Evolutionary conservation across 1,140 invertebrate genomes (phyloP).

Genomic region (Sitophilus oryzae): DNA sequence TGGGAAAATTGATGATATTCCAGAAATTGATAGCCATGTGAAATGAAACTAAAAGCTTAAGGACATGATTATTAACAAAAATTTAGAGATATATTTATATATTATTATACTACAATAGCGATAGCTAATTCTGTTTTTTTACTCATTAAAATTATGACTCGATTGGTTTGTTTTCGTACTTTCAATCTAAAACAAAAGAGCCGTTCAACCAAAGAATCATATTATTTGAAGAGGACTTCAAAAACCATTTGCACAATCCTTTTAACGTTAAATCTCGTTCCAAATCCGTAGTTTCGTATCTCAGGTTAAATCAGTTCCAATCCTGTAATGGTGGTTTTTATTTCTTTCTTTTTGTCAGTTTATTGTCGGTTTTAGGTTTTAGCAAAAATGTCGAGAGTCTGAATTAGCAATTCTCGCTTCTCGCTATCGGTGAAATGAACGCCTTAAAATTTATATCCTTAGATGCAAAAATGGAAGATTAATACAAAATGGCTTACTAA

Average conservation of each 20-base stretch:
- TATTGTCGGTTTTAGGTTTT: constrained; percentile 20
- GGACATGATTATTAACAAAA: too few relatives aligned
- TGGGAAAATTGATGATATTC: neutral
- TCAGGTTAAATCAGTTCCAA: constrained; percentile 21
- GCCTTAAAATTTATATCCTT: neutral
- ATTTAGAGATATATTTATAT: too few relatives aligned
- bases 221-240: neutral
- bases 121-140: too few relatives aligned
- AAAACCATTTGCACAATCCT: constrained; percentile 1
- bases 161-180: too few relatives aligned
- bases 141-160: too few relatives aligned
- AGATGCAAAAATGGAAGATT: too few relatives aligned
- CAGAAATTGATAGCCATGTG: too few relatives aligned
- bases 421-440: neutral
- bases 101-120: too few relatives aligned
- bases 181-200: neutral
- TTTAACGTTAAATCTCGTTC: constrained; percentile 13
- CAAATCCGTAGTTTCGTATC: constrained; percentile 15
- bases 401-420: constrained; percentile 19
- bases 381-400: constrained; percentile 16
- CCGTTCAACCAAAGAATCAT: neutral
- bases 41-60: too few relatives aligned
- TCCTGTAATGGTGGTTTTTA: constrained; percentile 18
- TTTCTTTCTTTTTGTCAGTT: constrained; percentile 13
- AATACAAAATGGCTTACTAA: too few relatives aligned